Evolutionary conservation across 2,797 vertebrate species (phyloP), one percentile per base, ranked within the genome.

Genomic region (Myotis myotis): DNA sequence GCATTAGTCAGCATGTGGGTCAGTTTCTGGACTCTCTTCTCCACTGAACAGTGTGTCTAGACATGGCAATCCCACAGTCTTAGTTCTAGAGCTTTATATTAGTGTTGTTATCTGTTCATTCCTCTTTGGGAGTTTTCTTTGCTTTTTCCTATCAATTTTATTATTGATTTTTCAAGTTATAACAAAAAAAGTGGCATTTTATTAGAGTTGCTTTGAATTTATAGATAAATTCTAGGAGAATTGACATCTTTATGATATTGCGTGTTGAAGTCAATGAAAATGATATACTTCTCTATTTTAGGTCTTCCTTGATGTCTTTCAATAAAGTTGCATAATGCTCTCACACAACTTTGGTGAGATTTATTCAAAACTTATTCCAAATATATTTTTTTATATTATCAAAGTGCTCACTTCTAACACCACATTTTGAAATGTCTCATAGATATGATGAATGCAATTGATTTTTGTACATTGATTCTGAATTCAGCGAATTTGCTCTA

Each of bases 261-360:
- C 70, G 6, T 33, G 49, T 78, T 90, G 47, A 68, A 66, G 74
- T 70, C 49, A 89, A 62, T 94, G 64, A 91, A 94, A 90, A 95
- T 70, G 28, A 83, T 66, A 53, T 78, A 87, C 20, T 13, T 86
- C 30, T 91, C 47, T 76, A 53, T 70, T 87, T 93, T 76, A 47
- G n/a, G 16, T 75, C n/a, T 16, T 36, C 36, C 33, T 93, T 60
- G 80, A 80, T 85, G 7, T 30, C 6, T 79, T 95, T 85, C 28
- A 60, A 38, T 72, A 79, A 30, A 91, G 36, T 82, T 87, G 87
- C 81, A 51, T 80, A 85, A 62, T 92, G 1, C 47, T 68, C 55
- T 95, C 49, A 41, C 3, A 36, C 4, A 53, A 70, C 57, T 17
- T 87, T 84, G 51, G 2, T 89, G 84, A 79, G 28, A 78, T 44